Evolutionary conservation across 2,113 vertebrate genomes (phyloP).

Genomic region (Bubalus kerabau): DNA sequence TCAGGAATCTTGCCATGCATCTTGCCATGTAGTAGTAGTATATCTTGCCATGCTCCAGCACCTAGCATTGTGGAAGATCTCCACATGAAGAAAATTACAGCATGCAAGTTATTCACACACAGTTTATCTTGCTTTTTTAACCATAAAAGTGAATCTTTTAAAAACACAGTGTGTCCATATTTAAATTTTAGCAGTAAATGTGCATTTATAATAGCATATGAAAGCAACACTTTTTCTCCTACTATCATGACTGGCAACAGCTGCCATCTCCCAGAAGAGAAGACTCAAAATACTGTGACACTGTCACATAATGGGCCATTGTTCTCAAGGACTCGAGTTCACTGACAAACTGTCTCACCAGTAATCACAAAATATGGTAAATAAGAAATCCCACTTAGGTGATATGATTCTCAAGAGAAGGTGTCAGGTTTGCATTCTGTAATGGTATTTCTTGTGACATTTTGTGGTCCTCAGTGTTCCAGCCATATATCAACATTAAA

Average conservation of each 20-base stretch:
- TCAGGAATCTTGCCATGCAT: background rate
- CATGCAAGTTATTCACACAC: background rate
- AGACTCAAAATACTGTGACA: constrained; percentile 41
- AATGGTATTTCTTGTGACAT: background rate
- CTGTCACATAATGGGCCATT: background rate
- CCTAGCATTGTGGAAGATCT: background rate
- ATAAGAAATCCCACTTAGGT: constrained; percentile 50
- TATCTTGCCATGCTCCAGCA: background rate
- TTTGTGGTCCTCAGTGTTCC: background rate
- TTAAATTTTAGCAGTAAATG: constrained; percentile 14
- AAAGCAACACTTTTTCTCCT: constrained; percentile 52
- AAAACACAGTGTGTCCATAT: constrained; percentile 20
- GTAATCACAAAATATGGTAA: constrained; percentile 44
- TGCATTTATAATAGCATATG: background rate
- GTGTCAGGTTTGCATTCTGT: background rate
- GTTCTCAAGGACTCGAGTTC: constrained; percentile 61
- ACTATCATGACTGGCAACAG: constrained; percentile 54
- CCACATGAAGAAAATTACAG: background rate
- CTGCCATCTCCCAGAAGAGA: constrained; percentile 71
- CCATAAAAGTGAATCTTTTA: background rate
- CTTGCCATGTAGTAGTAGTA: background rate
- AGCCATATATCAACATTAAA: background rate
- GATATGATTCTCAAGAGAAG: constrained; percentile 39
- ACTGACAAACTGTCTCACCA: constrained; percentile 46
- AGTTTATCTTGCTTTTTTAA: background rate